These are phyloP conservation scores for Hemichromis elongatus DNA, from an alignment of 2,113 vertebrate genomes.

Conservation along the genomic window DNA sequence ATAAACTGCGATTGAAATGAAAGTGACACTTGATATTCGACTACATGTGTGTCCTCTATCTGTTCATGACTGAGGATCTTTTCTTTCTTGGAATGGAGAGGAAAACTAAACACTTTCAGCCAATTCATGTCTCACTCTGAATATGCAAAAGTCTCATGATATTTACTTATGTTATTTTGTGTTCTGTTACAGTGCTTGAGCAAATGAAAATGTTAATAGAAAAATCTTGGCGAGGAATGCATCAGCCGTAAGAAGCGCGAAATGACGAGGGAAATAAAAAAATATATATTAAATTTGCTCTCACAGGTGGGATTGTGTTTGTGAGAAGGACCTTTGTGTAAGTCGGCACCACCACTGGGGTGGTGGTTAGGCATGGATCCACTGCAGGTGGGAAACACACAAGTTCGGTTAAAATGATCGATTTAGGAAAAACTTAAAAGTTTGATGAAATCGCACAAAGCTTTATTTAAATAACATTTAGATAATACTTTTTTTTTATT, in stretches of 20 bases:
- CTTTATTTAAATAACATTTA: neutral
- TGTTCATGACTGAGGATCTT: neutral
- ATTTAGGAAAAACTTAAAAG: neutral
- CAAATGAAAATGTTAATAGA: neutral
- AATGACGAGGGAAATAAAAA: neutral
- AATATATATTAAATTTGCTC: neutral
- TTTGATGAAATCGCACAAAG: neutral
- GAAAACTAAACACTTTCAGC: neutral
- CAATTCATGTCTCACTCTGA: neutral
- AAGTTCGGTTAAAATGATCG: neutral
- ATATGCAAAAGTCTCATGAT: neutral
- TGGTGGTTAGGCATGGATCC: neutral
- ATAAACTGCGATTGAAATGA: neutral
- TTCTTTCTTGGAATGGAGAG: neutral
- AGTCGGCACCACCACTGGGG: neutral
- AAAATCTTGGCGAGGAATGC: neutral
- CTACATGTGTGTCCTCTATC: neutral
- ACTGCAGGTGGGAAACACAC: neutral
- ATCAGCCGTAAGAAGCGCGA: neutral
- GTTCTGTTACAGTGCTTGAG: neutral
- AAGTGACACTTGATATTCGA: neutral
- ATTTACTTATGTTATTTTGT: neutral
- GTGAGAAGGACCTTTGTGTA: neutral
- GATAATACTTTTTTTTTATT: neutral
- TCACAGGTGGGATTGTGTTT: neutral